Percentiles rank a stretch among this genome's conserved stretches.
These are phyloP conservation scores for Dasyprocta punctata DNA, from an alignment of 2,113 vertebrate genomes.

Conservation along the genomic window DNA sequence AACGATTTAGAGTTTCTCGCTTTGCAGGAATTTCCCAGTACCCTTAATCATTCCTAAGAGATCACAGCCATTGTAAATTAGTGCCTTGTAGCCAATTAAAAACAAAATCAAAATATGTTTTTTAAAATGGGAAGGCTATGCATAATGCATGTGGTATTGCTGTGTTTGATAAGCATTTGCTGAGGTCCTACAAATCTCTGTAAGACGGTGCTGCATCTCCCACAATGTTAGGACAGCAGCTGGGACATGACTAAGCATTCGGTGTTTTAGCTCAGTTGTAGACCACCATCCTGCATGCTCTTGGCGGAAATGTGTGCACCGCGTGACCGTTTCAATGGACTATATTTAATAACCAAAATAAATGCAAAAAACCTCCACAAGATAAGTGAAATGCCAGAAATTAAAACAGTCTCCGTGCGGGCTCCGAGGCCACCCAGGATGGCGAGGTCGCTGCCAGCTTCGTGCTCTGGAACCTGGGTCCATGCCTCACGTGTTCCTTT, in stretches of 20 bases:
- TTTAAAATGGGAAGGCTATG: not conserved
- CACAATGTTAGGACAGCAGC: not conserved
- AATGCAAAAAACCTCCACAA: not conserved
- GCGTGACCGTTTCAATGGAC: not conserved
- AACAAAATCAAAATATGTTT: constrained; percentile 36
- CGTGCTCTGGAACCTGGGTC: not conserved
- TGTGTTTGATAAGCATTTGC: not conserved
- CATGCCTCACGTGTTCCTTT: fast-evolving
- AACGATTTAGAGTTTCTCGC: constrained; percentile 69
- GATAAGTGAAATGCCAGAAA: not conserved
- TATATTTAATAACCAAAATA: not conserved
- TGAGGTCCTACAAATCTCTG: not conserved
- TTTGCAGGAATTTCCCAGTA: constrained; percentile 63
- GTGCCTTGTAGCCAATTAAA: constrained; percentile 10
- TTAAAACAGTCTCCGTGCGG: not conserved
- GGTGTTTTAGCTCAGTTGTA: too few relatives aligned
- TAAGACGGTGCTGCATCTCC: not conserved
- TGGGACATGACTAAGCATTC: fast-evolving
- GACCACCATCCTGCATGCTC: not conserved
- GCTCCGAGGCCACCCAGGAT: not conserved
- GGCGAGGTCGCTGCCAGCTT: fast-evolving
- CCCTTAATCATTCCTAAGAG: constrained; percentile 20
- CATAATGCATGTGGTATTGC: not conserved
- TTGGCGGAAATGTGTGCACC: not conserved
- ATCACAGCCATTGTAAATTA: constrained; percentile 34